A percentile compares a stretch with the other conserved stretches of the same genome.
These are phyloP conservation scores for Brachyrhaphis roseni DNA, from an alignment of 2,797 vertebrate species.

Conservation along the genomic window DNA sequence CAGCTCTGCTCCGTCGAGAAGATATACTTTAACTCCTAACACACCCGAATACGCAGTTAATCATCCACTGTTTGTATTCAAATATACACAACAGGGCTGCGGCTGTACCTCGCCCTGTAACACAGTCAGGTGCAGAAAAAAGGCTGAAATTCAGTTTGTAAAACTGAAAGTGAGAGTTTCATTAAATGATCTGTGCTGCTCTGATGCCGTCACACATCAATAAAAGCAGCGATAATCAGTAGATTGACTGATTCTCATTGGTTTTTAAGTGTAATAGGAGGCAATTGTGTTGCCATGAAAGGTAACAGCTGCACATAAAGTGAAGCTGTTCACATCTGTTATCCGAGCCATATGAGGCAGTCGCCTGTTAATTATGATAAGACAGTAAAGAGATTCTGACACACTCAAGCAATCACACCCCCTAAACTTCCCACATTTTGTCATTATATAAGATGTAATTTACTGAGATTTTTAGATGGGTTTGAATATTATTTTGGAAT, in stretches of 20 bases:
- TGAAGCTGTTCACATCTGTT: constrained; percentile 23
- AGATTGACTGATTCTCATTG: background rate
- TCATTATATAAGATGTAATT: background rate
- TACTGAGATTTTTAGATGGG: background rate
- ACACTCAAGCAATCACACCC: background rate
- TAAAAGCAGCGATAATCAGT: background rate
- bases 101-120: constrained; percentile 1
- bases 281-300: background rate
- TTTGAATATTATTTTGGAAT: background rate
- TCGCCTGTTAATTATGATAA: constrained; percentile 32
- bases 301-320: background rate
- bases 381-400: constrained; percentile 31
- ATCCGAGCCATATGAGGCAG: constrained; percentile 26
- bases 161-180: constrained; percentile 5
- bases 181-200: constrained; percentile 23
- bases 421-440: background rate
- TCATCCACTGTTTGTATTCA: constrained; percentile 16
- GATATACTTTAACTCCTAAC: constrained; percentile 38
- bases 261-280: background rate
- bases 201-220: background rate
- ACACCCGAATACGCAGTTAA: constrained; percentile 25
- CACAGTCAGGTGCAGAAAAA: constrained; percentile 11
- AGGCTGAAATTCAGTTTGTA: constrained; percentile 2
- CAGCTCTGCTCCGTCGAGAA: constrained; percentile 60
- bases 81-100: constrained; percentile 12